Evolutionary conservation across 2,797 vertebrate species (phyloP).

Genomic region (Schizopygopsis malacanthus): DNA sequence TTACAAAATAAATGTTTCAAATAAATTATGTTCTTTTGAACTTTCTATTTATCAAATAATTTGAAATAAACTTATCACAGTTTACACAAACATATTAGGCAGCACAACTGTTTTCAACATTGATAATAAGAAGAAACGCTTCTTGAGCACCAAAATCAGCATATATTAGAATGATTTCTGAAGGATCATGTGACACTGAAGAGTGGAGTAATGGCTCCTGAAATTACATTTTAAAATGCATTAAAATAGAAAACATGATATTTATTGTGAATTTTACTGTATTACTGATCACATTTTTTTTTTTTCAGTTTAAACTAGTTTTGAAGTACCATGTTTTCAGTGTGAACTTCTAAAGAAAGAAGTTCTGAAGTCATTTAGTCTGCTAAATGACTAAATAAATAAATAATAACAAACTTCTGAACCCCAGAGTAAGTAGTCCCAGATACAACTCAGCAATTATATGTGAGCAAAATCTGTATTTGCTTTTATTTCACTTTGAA

Average conservation of each 20-base stretch:
- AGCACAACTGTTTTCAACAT: not conserved
- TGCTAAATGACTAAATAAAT: no score
- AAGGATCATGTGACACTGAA: not conserved
- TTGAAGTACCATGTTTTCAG: not conserved
- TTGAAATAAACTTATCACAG: not conserved
- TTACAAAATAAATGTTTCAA: not conserved
- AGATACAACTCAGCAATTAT: not conserved
- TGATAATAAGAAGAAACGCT: not conserved
- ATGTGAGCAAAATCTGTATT: not conserved
- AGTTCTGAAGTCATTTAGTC: no score
- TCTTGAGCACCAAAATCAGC: not conserved
- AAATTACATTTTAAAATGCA: not conserved
- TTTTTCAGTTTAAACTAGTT: not conserved
- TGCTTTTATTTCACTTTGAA: not conserved
- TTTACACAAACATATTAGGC: not conserved
- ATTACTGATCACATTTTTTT: not conserved
- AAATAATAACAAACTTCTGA: not conserved
- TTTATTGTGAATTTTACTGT: not conserved
- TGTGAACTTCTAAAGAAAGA: not conserved
- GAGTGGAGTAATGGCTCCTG: not conserved
- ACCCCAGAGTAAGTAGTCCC: no score
- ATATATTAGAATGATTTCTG: not conserved
- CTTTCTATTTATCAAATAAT: no score
- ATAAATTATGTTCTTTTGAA: not conserved
- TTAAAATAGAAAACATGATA: not conserved